Base-by-base conservation (phyloP, 2,888 invertebrate species). In the Busseola fusca region DNA sequence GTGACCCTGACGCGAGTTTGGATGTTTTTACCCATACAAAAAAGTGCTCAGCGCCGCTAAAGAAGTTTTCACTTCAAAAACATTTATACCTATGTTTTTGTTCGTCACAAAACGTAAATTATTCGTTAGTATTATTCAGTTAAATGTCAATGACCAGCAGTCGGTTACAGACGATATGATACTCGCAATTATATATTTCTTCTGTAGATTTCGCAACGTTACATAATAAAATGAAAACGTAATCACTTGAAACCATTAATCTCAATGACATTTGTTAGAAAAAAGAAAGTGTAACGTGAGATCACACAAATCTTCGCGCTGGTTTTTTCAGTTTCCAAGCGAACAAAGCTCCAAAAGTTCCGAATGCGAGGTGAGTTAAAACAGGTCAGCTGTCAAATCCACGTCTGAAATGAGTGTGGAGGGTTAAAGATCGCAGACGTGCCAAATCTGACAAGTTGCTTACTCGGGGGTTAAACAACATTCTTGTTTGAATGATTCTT, bases 241-340 rank as follows among this genome's bases (percentile, higher is more conserved):
- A 45, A 58, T 6, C 67, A 62, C 27, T 70, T 42, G 34, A 71
- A 69, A 54, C 56, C 37, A 37, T 76, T 64, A 54, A 72, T 65
- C 62, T 57, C 54, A 64, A 64, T 74, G 72, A 57, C 71, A 72
- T 64, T 66, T 67, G 66, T 65, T 59, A 54, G 40, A 50, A 74
- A 75, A 71, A 76, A 69, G 81, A 72, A 69, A 83, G 78, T 81
- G 69, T 73, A 72, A 64, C 69, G 70, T 80, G 80, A 58, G 81
- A 79, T 40, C 64, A 45, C 42, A 45, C 66, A 21, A 52, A 52
- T 57, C 59, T 74, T 50, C 42, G 65, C 56, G 56, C 30, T 54
- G 68, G 45, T 69, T 70, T 77, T 67, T 78, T 72, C 45, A 42
- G 78, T 72, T 59, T 67, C 60, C 60, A 64, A n/a, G 59, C 25